A percentile compares a stretch with the other conserved stretches of the same genome.
Conservation (phyloP, 2,888 invertebrate species). For the Oxystoma pomonae region DNA sequence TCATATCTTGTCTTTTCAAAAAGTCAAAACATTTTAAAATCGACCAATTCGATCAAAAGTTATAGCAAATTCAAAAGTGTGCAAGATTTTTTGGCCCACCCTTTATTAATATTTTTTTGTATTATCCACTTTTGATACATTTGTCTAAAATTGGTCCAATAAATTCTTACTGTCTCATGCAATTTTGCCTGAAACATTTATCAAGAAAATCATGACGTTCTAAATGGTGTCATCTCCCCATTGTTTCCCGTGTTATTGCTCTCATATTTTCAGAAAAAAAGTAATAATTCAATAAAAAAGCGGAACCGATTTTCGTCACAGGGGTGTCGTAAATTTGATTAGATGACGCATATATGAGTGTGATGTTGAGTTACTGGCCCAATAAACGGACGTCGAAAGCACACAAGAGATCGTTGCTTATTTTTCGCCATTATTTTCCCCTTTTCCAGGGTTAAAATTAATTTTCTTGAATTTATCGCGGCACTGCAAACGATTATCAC, state of each 20-base stretch:
- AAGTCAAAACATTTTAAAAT: too few relatives aligned
- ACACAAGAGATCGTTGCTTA: conserved; percentile 9
- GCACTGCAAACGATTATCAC: conserved; percentile 24
- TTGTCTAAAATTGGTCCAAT: neutral
- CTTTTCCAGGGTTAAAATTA: conserved; percentile 21
- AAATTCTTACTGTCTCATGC: neutral
- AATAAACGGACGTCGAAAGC: conserved; percentile 20
- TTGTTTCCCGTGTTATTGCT: neutral
- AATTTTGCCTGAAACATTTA: neutral
- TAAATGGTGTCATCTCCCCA: neutral
- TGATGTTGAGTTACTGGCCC: conserved; percentile 26
- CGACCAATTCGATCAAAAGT: too few relatives aligned
- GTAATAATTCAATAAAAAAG: neutral
- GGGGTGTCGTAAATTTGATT: conserved; percentile 25
- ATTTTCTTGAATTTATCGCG: conserved; percentile 27
- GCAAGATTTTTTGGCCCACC: too few relatives aligned
- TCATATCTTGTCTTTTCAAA: too few relatives aligned
- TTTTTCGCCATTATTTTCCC: too few relatives aligned
- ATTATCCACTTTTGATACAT: too few relatives aligned
- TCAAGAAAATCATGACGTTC: neutral
- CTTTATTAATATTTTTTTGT: too few relatives aligned
- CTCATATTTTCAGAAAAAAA: neutral
- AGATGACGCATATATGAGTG: conserved; percentile 25
- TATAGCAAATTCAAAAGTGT: too few relatives aligned
- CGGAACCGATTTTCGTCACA: neutral